Evolutionary conservation across 2,888 invertebrate genomes (phyloP), one percentile per base, ranked within the genome.

Genomic region (Synanthedon andrenaeformis): DNA sequence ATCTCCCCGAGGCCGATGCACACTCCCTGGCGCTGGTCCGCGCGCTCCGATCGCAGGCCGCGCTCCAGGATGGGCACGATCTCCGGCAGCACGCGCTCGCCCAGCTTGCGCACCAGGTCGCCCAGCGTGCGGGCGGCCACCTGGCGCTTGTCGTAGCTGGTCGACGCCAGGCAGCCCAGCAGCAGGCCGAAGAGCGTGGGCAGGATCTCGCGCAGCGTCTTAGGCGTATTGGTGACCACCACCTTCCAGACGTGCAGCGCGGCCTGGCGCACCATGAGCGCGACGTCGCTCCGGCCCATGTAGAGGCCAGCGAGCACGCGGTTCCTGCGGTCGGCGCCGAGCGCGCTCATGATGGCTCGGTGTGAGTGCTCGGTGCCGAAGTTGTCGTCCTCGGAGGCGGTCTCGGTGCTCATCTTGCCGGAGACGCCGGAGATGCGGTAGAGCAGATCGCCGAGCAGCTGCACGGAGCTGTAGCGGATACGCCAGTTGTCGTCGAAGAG

Each of bases 231-330:
- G 1, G 98, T 96, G 1, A 99, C 99, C 1, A 99, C 97, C 62
- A 99, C 83, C 89, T 99, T 99, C 99, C 99, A 99, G 0, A 99
- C 99, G 78, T 99, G 99, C 55, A 98, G 90, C 8, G 99, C 98
- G 0, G 98, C 96, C 87, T 99, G 99, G 0, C 99, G 91, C 23
- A 99, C 99, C 93, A 97, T 95, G 52, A 98, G 88, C 3, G 98
- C 97, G 0, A 98, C 97, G 73, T 99, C 99, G 53, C 97, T 97
- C 54, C 99, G 89, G 3, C 98, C 97, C 96, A 99, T 98, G 76
- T 99, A 99, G 49, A 98, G 85, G 1, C 97, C 97, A 23, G 98
- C 96, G 53, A 98, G 80, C 45, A 99, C 98, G 28, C 97, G 88
- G 81, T 99, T 98, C 53, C 98, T 89, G 50, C 98, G 88, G 69